Evolutionary conservation across 2,113 vertebrate species (phyloP), one percentile per base, ranked within the genome.

Genomic region (Zeus faber): DNA sequence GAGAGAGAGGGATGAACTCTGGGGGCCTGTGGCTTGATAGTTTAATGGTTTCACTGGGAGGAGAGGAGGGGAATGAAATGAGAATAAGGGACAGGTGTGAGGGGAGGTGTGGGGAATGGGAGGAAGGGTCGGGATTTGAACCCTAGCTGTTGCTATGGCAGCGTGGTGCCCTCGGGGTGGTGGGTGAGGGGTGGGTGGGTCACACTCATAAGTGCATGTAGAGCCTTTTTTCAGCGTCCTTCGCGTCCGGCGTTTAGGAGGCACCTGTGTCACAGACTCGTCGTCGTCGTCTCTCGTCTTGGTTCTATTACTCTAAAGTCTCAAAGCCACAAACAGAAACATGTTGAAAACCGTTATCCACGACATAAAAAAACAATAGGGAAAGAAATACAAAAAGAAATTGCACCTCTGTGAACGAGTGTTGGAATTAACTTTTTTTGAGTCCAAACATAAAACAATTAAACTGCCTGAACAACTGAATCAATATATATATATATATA

Each of bases 31-130:
- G 64, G 58, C 59, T 70, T 78, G 72, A 72, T 80, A 72, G 80
- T 78, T 76, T 74, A 67, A 80, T 81, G 78, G 78, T 81, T 85
- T 81, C 62, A 77, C 71, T 79, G 72, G 77, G 66, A 75, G 52
- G 47, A 50, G 49, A n/a, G 53, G 71, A 81, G 75, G 67, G 68
- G 49, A 74, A 63, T 1, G 18, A 59, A 61, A 49, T 49, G 54
- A 37, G 35, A 24, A 10, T 1, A 49, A 3, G 24, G 46, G 25
- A 7, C 25, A 26, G 14, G 39, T 58, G 39, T 23, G 22, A n/a
- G 23, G n/a, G 26, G 26, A 49, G 18, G 51, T 33, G 22, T 49
- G 25, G 44, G 60, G 45, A 58, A 33, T 0, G 64, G 50, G 11
- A 46, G 44, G 10, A 25, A 22, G 50, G 44, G 60, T 65, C 45